Conservation (phyloP, 2,888 invertebrate species). For the Mythimna lalbum region DNA sequence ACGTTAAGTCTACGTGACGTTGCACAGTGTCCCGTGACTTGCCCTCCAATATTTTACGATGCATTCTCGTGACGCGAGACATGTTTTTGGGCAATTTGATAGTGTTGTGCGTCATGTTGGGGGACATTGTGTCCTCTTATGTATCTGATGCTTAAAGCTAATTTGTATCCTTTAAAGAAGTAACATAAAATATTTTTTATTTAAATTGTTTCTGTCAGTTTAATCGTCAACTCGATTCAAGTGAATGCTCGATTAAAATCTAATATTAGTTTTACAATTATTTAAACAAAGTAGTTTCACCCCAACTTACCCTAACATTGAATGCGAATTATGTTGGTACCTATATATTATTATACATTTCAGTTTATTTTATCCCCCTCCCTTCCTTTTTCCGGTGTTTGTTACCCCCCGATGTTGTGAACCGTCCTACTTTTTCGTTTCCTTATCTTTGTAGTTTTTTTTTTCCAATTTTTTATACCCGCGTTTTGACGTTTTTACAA, state of each 20-base stretch:
- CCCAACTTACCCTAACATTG: conserved; percentile 82
- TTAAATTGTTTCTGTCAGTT: not conserved
- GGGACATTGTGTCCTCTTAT: too few relatives aligned
- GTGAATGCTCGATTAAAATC: conserved; percentile 62
- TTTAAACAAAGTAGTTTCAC: conserved; percentile 69
- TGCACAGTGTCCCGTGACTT: too few relatives aligned
- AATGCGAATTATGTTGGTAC: conserved; percentile 84
- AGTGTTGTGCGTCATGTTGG: too few relatives aligned
- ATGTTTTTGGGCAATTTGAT: too few relatives aligned
- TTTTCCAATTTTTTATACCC: conserved; percentile 37
- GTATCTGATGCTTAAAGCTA: too few relatives aligned
- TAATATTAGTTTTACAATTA: conserved; percentile 66
- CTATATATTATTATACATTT: conserved; percentile 89
- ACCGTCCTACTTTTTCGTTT: conserved; percentile 68
- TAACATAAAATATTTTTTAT: too few relatives aligned
- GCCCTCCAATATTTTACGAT: too few relatives aligned
- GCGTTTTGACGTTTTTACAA: conserved; percentile 61
- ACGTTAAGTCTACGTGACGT: too few relatives aligned
- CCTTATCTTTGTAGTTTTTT: conserved; percentile 53
- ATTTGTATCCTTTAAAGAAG: too few relatives aligned
- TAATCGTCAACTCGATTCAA: conserved; percentile 58
- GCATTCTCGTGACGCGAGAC: too few relatives aligned
- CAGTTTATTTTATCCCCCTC: conserved; percentile 88
- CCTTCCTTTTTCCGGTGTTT: conserved; percentile 79
- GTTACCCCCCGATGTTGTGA: conserved; percentile 74